These are phyloP conservation scores for Zele albiditarsus DNA, from an alignment of 2,888 invertebrate species.

Conservation along the genomic window DNA sequence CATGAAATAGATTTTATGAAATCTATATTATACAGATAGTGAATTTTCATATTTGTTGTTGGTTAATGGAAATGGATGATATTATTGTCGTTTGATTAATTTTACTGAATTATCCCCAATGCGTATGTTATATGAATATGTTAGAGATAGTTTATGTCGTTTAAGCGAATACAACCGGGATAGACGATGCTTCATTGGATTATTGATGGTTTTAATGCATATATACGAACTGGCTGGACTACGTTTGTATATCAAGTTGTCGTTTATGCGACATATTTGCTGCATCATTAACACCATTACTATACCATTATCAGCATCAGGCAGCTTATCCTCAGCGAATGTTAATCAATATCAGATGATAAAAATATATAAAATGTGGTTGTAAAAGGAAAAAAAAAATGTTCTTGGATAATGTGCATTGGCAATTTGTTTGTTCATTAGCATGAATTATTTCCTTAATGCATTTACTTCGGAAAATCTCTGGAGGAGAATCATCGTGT, in stretches of 20 bases:
- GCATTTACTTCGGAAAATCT: too few relatives aligned
- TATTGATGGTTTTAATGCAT: not conserved
- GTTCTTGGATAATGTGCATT: not conserved
- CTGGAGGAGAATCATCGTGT: too few relatives aligned
- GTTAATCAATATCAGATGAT: not conserved
- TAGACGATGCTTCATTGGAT: not conserved
- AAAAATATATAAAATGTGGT: not conserved
- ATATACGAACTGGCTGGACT: not conserved
- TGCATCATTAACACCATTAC: not conserved
- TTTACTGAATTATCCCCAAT: not conserved
- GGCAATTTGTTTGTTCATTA: not conserved
- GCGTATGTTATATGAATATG: not conserved
- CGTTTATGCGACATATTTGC: too few relatives aligned
- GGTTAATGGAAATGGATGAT: not conserved
- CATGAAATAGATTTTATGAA: not conserved
- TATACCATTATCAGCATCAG: not conserved
- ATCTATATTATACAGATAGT: not conserved
- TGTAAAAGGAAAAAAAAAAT: not conserved
- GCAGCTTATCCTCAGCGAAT: not conserved
- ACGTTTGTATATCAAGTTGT: not conserved
- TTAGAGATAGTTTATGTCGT: not conserved
- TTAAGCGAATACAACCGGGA: not conserved
- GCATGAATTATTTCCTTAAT: not conserved
- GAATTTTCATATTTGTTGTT: not conserved
- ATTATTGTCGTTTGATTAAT: not conserved